Evolutionary conservation across 2,113 vertebrate species (phyloP), one percentile per base, ranked within the genome.

Genomic region (Arizona elegans): DNA sequence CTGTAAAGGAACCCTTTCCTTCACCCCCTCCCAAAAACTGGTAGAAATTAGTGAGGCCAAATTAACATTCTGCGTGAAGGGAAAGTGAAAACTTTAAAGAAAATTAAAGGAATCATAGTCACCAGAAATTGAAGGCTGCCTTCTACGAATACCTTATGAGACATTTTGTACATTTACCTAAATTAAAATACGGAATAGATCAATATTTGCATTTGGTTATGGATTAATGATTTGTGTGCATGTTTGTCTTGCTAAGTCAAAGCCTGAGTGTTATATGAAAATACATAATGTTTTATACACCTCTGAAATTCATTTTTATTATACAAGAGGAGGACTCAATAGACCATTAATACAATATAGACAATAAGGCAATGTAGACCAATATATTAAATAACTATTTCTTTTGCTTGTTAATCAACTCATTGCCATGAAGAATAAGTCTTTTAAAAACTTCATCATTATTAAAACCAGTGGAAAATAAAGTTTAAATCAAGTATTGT

Each of bases 351-450:
- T 95, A 88, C 88, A 94, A 90, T 92, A 93, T 95, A 94, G 94
- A 70, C 65, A n/a, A 70, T 94, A 95, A 94, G 92, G 19, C 26
- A 85, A 90, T 86, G 92, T 0, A 43, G 90, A 91, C 26, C 86
- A 94, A 94, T 94, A 94, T 95, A 95, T 95, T 92, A 96, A 96
- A 95, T 96, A 95, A 52, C 94, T 94, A 95, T 94, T 95, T 95
- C 93, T 91, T 91, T 86, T 96, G 94, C 96, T 96, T 96, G 91
- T 95, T 70, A 95, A 96, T 95, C 93, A 95, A 95, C 93, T 94
- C 87, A 96, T 95, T 95, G 95, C 92, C 90, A 96, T 94, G 91
- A 95, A 95, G 90, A 62, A 59, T 55, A 95, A 95, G 29, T 92
- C 7, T 81, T 81, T 43, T 81, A 19, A 81, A 81, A 81, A 19